Evolutionary conservation across 2,888 invertebrate genomes (phyloP).

Genomic region (Pheosia tremula): DNA sequence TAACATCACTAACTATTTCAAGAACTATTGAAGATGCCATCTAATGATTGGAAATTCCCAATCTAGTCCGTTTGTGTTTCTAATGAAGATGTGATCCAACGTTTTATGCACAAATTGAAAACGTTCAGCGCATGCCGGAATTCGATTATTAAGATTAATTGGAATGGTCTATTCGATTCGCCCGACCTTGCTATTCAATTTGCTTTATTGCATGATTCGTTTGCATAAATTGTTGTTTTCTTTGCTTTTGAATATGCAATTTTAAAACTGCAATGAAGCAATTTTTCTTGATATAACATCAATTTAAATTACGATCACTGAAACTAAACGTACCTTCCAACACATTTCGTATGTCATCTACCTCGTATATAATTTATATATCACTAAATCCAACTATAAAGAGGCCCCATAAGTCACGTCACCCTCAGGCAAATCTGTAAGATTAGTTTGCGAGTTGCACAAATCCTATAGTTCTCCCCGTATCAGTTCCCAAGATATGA

Average conservation of each 20-base stretch:
- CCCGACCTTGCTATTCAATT: slow-evolving; percentile 34
- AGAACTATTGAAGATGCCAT: slow-evolving; percentile 42
- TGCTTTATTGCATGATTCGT: slow-evolving; percentile 26
- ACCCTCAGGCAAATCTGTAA: slow-evolving; percentile 28
- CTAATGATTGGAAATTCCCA: slow-evolving; percentile 57
- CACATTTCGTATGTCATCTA: not conserved
- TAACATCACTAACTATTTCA: not conserved
- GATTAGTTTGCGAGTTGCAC: slow-evolving; percentile 46
- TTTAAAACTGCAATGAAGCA: not conserved
- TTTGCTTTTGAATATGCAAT: slow-evolving; percentile 4
- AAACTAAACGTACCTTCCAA: not conserved
- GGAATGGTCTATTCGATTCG: slow-evolving; percentile 45
- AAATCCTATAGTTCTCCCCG: slow-evolving; percentile 54
- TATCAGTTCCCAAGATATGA: slow-evolving; percentile 50
- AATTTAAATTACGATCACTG: not conserved
- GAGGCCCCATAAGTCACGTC: slow-evolving; percentile 33
- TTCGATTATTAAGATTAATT: slow-evolving; percentile 48
- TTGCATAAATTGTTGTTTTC: slow-evolving; percentile 23
- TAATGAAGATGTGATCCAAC: slow-evolving; percentile 64
- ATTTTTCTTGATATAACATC: not conserved
- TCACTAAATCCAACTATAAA: slow-evolving; percentile 35
- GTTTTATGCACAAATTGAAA: slow-evolving; percentile 67
- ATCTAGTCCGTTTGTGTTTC: slow-evolving; percentile 62
- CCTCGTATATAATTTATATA: slow-evolving; percentile 8
- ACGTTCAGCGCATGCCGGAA: slow-evolving; percentile 49